Percentiles rank a stretch among this genome's conserved stretches.
These are phyloP conservation scores for Cyrtorhinus lividipennis DNA, from an alignment of 1,140 invertebrate genomes.

Conservation along the genomic window DNA sequence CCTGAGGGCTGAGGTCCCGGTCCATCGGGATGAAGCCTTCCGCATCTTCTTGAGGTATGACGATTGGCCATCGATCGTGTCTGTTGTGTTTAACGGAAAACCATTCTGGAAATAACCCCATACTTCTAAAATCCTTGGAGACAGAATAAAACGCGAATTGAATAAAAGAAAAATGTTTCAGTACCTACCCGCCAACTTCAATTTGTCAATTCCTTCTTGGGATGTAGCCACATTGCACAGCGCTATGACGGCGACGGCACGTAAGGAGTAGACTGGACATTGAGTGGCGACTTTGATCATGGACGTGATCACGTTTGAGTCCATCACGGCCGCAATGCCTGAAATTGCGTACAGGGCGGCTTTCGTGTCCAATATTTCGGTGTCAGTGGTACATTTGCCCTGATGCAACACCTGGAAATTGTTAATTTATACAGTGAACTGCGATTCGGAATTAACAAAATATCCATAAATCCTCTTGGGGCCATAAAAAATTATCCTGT, in stretches of 20 bases:
- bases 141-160: neutral
- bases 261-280: conserved; percentile 67
- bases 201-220: conserved; percentile 56
- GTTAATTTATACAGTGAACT: neutral
- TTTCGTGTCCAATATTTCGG: conserved; percentile 61
- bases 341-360: conserved; percentile 71
- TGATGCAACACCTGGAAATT: conserved; percentile 13
- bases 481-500: too few species aligned
- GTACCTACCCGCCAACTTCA: conserved; percentile 48
- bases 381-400: conserved; percentile 37
- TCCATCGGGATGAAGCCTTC: neutral
- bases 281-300: conserved; percentile 56
- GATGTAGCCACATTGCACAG: conserved; percentile 72
- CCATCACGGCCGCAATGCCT: conserved; percentile 15
- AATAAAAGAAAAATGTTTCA: neutral
- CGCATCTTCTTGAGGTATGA: conserved; percentile 15
- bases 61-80: conserved; percentile 67
- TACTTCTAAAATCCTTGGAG: neutral
- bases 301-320: conserved; percentile 20
- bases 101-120: conserved; percentile 45
- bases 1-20: neutral
- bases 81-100: conserved; percentile 63
- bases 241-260: conserved; percentile 77
- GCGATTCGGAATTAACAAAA: conserved; percentile 17
- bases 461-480: too few species aligned